Base-by-base conservation (phyloP, 2,888 invertebrate genomes). In the Hypselothyrea guttata region DNA sequence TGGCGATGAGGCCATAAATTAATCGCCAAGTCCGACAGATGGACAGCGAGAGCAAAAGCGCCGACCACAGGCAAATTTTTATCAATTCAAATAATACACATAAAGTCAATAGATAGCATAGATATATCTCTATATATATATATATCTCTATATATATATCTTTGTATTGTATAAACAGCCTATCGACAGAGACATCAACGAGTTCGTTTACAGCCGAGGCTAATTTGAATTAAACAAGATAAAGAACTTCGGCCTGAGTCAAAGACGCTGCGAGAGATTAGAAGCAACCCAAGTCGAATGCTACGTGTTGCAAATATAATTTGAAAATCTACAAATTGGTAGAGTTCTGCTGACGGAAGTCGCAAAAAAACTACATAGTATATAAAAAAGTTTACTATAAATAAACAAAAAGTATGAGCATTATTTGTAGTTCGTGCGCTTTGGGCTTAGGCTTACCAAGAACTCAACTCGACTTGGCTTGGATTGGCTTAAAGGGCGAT, bases 231-330 rank as follows among this genome's bases (percentile, higher is more conserved):
- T 51, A 38, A 62, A 45, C 41, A 16, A 52, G 46, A 13, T 48
- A 42, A 22, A 48, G 35, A 34, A 41, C 34, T 18, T n/a, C n/a
- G n/a, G n/a, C 28, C 15, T 4, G 16, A n/a, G 16, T 9, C 16
- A n/a, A n/a, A 28, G 9, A 16, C 42, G 11, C 0, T 7, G 22
- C 27, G 30, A 7, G 18, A 53, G 51, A 34, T 15, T 37, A 31
- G 31, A 53, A 55, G 37, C 54, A 18, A 33, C 40, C 15, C 18
- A 16, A 31, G 7, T 31, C 31, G 44, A 28, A 41, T 40, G 40
- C 18, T 74, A 78, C 74, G 74, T 75, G 74, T 78, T 75, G 75
- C 72, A 68, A 71, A 75, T 71, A 46, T 51, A 51, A 61, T 68
- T 64, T 55, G 15, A 16, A 76, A 67, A 77, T 68, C 68, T 60